Percentiles rank a stretch among this genome's conserved stretches.
These are phyloP conservation scores for Hoplostethus atlanticus DNA, from an alignment of 2,797 vertebrate genomes.

Conservation along the genomic window DNA sequence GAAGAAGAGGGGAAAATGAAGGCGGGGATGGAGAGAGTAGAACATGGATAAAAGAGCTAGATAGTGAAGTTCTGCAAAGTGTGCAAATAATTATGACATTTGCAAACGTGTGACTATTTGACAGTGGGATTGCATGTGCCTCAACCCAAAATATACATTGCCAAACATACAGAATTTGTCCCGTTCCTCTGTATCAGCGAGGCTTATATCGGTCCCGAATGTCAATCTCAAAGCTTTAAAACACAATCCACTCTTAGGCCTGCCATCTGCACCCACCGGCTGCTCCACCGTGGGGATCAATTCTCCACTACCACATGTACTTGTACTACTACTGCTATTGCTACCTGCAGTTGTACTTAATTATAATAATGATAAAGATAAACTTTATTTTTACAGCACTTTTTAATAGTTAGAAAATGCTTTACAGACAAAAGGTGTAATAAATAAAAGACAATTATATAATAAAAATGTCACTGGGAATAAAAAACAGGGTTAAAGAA, in stretches of 20 bases:
- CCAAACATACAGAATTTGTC: slow-evolving; percentile 46
- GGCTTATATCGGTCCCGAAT: slow-evolving; percentile 64
- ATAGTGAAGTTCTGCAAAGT: not conserved
- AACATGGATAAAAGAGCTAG: not conserved
- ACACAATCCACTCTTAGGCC: slow-evolving; percentile 60
- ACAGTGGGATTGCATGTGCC: slow-evolving; percentile 1
- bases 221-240: slow-evolving; percentile 75
- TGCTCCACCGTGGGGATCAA: slow-evolving; percentile 67
- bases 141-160: slow-evolving; percentile 26
- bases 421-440: no score
- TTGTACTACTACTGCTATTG: slow-evolving; percentile 13
- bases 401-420: no score
- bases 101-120: slow-evolving; percentile 1
- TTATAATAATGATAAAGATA: not conserved
- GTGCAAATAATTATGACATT: not conserved
- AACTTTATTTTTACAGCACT: no score
- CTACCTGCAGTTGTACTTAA: slow-evolving; percentile 2
- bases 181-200: slow-evolving; percentile 33
- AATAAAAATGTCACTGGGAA: no score
- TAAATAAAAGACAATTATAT: no score
- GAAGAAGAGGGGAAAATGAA: not conserved
- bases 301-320: slow-evolving; percentile 38
- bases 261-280: slow-evolving; percentile 82
- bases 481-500: no score
- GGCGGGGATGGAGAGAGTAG: not conserved